Evolutionary conservation across 2,888 invertebrate species (phyloP).

Genomic region (Emmelina monodactyla): DNA sequence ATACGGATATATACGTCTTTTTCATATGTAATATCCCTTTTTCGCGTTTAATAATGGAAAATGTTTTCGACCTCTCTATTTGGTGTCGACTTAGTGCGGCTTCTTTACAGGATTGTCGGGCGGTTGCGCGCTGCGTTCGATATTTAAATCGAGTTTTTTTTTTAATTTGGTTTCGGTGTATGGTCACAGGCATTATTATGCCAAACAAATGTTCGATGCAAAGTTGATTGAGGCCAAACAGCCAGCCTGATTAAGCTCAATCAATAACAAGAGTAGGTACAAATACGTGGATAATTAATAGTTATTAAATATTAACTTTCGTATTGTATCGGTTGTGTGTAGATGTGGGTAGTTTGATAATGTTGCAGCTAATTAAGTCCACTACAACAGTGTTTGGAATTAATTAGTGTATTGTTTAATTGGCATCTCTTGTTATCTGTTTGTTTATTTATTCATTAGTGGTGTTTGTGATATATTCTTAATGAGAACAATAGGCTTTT

Average conservation of each 20-base stretch:
- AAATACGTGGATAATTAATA: too few species aligned
- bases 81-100: conserved; percentile 47
- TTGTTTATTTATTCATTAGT: conserved; percentile 65
- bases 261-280: too few species aligned
- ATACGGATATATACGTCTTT: conserved; percentile 67
- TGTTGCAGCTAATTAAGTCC: conserved; percentile 60
- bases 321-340: conserved; percentile 28
- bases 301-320: conserved; percentile 29
- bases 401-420: conserved; percentile 67
- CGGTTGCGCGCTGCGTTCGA: conserved; percentile 22
- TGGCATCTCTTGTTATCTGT: conserved; percentile 67
- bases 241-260: too few species aligned
- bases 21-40: conserved; percentile 66
- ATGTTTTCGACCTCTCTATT: conserved; percentile 56
- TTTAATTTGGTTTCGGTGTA: too few species aligned
- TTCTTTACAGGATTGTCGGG: conserved; percentile 53
- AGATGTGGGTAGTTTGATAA: conserved; percentile 29
- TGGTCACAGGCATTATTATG: too few species aligned
- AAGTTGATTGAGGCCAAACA: too few species aligned
- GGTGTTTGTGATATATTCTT: conserved; percentile 58
- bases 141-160: background rate
- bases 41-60: conserved; percentile 69
- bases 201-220: too few species aligned
- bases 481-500: background rate
- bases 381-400: conserved; percentile 66